A percentile compares a stretch with the other conserved stretches of the same genome.
Conservation (phyloP, 2,797 vertebrate species). For the Channallabes apus region DNA sequence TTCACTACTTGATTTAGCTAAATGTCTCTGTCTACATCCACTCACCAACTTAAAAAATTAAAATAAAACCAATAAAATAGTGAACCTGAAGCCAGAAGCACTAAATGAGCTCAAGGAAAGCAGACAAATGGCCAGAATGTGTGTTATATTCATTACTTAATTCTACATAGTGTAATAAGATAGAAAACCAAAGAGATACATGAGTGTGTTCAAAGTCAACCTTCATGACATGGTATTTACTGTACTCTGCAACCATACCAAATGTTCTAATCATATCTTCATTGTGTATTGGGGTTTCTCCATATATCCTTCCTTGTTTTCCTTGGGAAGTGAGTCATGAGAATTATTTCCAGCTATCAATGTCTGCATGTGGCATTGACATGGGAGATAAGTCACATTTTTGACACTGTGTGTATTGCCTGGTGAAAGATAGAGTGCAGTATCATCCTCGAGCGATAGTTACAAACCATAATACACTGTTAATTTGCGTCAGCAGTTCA, state of each 20-base stretch:
- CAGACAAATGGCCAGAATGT: not conserved
- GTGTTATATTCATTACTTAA: conserved; percentile 14
- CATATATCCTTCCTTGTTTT: conserved; percentile 40
- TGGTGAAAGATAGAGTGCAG: conserved; percentile 34
- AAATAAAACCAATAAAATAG: not conserved
- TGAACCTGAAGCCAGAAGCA: not conserved
- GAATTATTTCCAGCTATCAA: conserved; percentile 45
- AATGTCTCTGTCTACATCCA: not conserved
- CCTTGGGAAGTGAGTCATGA: conserved; percentile 48
- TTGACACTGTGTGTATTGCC: conserved; percentile 36
- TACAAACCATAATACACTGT: conserved; percentile 20
- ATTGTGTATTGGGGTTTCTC: conserved; percentile 23
- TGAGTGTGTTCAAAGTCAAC: conserved; percentile 4
- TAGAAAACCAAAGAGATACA: not conserved
- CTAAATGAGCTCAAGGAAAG: conserved; percentile 2
- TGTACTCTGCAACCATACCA: conserved; percentile 6
- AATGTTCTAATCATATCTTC: conserved; percentile 38
- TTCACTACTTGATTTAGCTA: conserved; percentile 6
- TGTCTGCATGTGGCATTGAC: conserved; percentile 14
- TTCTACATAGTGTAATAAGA: not conserved
- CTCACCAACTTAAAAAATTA: not conserved
- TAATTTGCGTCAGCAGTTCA: not conserved
- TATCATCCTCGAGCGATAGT: not conserved
- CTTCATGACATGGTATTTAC: not conserved
- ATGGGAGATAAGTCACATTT: conserved; percentile 38